Base-by-base conservation (phyloP, 2,888 invertebrate genomes). In the Watsonalla cultraria region DNA sequence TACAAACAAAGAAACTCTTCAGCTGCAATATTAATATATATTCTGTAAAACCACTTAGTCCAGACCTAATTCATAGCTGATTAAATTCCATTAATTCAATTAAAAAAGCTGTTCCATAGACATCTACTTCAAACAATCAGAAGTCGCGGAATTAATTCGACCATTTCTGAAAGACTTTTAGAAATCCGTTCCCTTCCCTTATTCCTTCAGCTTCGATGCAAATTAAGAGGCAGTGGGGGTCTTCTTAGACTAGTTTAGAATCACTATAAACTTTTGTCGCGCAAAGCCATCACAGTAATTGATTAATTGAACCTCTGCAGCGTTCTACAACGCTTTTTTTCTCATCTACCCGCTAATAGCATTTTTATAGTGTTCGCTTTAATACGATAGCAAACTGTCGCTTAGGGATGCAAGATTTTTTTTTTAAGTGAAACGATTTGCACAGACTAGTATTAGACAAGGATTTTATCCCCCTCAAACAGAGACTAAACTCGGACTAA, bases 291-390 rank as follows among this genome's bases (percentile, higher is more conserved):
- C 74, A 67, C 64, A 68, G 68, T 79, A 80, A 79, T 78, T 78
- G 77, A 80, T 80, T 80, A 80, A 80, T 80, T 78, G 75, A 76
- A 76, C 73, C 68, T 68, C 68, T 73, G 73, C 70, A 70, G 63
- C 68, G 66, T 60, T 54, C 56, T 66, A 59, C 51, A 67, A 60
- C 55, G 61, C 55, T 65, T 60, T 65, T 70, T 65, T 62, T 60
- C 42, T 61, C 65, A 56, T 53, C 55, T 74, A 71, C 76, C 78
- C 82, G 78, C 80, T 81, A 82, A 78, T 60, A 7, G 39, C 45
- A 33, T 58, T 67, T 64, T 65, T 60, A 62, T 58, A 53, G 48
- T 13, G 35, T 46, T 45, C 54, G 15, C 45, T 54, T 46, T 57
- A 54, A 39, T 47, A 51, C 14, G 60, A 53, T 46, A 47, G 46